Percentiles rank a stretch among this genome's conserved stretches.
These are phyloP conservation scores for Archips xylosteana DNA, from an alignment of 2,888 invertebrate genomes.

Conservation along the genomic window DNA sequence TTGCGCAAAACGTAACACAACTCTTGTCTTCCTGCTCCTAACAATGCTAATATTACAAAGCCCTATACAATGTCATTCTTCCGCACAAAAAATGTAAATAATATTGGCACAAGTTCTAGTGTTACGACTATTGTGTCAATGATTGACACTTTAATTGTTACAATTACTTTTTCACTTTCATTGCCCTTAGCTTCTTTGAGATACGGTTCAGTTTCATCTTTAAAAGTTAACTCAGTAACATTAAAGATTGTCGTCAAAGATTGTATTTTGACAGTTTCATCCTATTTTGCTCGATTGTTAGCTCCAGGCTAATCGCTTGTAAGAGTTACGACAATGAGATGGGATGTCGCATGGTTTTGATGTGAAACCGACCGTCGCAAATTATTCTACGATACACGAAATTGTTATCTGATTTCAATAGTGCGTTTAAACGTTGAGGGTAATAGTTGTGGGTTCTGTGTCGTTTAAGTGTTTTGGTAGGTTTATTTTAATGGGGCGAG, in stretches of 20 bases:
- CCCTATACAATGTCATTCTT: slow-evolving; percentile 52
- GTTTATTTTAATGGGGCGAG: not conserved
- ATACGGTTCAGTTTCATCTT: not conserved
- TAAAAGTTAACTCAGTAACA: not conserved
- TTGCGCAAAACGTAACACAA: slow-evolving; percentile 57
- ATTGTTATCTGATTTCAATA: slow-evolving; percentile 35
- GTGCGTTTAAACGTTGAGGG: not conserved
- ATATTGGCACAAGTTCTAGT: slow-evolving; percentile 77
- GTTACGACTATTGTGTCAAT: slow-evolving; percentile 68
- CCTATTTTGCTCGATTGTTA: slow-evolving; percentile 76
- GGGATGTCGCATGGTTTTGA: slow-evolving; percentile 43
- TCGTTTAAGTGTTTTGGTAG: not conserved
- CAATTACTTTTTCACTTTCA: slow-evolving; percentile 27
- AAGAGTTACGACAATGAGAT: slow-evolving; percentile 62
- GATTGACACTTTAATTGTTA: slow-evolving; percentile 46
- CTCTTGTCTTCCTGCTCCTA: slow-evolving; percentile 56
- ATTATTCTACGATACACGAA: slow-evolving; percentile 10
- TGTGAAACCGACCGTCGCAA: slow-evolving; percentile 35
- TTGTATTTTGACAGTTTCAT: slow-evolving; percentile 84
- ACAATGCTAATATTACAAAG: slow-evolving; percentile 53
- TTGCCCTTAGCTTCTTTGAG: not conserved
- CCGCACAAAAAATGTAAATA: slow-evolving; percentile 63
- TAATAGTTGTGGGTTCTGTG: not conserved
- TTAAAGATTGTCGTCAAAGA: slow-evolving; percentile 71
- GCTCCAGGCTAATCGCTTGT: slow-evolving; percentile 75